Conservation (phyloP, 2,797 vertebrate species). For the Acanthiza pusilla region DNA sequence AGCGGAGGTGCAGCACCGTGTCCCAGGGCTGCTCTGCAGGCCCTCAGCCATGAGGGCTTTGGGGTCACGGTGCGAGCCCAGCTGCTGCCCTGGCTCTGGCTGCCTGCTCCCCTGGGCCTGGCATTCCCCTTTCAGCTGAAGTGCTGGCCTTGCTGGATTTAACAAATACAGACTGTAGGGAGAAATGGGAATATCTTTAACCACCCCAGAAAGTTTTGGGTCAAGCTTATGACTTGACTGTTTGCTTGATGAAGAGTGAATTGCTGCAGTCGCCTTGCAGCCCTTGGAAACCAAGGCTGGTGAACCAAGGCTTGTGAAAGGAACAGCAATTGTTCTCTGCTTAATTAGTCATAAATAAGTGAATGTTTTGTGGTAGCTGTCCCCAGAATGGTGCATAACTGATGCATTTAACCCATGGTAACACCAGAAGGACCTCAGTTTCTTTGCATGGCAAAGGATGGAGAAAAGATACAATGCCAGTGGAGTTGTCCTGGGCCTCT, state of each 20-base stretch:
- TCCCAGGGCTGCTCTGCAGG: too few relatives aligned
- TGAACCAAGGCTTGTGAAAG: not conserved
- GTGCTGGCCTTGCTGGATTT: rapidly evolving
- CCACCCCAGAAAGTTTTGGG: not conserved
- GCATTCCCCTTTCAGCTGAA: not conserved
- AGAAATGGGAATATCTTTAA: constrained; percentile 6
- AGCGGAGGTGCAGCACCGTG: not conserved
- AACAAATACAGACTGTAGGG: not conserved
- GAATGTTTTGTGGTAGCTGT: not conserved
- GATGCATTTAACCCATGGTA: not conserved
- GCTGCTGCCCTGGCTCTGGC: not conserved
- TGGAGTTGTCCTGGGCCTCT: not conserved
- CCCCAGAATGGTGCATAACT: not conserved
- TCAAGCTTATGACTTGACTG: not conserved
- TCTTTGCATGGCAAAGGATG: not conserved
- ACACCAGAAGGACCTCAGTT: not conserved
- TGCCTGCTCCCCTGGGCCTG: rapidly evolving
- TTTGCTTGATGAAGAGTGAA: constrained; percentile 22
- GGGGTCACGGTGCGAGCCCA: not conserved
- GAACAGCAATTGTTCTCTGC: constrained; percentile 35
- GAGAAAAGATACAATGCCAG: not conserved
- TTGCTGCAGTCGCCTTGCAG: not conserved
- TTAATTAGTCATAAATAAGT: constrained; percentile 1
- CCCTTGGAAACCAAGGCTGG: constrained; percentile 8
- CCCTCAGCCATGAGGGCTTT: not conserved